Evolutionary conservation across 2,113 vertebrate genomes (phyloP).

Genomic region (Glaucomys volans): DNA sequence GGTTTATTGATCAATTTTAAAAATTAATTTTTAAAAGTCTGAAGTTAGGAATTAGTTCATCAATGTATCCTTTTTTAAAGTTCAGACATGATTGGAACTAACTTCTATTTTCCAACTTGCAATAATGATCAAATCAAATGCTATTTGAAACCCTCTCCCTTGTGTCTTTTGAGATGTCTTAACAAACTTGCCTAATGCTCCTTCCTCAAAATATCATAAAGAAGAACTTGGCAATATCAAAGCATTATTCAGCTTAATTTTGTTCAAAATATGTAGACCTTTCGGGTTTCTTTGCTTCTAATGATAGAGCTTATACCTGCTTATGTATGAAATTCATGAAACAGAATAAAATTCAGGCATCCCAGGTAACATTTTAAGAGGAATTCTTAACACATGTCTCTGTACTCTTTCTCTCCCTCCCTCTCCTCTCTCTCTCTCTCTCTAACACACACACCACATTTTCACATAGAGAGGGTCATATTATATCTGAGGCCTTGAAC

Average conservation of each 20-base stretch:
- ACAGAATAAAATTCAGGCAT: constrained; percentile 15
- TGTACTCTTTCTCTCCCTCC: neutral
- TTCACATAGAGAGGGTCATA: neutral
- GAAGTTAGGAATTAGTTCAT: neutral
- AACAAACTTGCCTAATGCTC: neutral
- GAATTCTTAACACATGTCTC: neutral
- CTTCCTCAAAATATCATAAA: neutral
- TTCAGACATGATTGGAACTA: neutral
- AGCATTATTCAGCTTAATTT: neutral
- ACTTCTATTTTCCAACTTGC: constrained; percentile 17
- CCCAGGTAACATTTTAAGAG: neutral
- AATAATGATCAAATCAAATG: constrained; percentile 40
- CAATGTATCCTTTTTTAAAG: neutral
- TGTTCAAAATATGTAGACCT: constrained; percentile 1
- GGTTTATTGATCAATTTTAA: neutral
- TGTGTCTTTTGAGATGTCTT: constrained; percentile 15
- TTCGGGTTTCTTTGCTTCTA: neutral
- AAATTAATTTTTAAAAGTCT: neutral
- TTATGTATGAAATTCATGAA: constrained; percentile 33
- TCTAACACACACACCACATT: neutral
- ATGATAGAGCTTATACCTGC: neutral
- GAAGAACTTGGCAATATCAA: neutral
- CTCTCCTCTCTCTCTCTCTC: neutral
- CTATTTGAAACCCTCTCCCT: neutral
- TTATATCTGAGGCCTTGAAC: neutral